Evolutionary conservation across 2,888 invertebrate species (phyloP).

Genomic region (Thymelicus lineola): DNA sequence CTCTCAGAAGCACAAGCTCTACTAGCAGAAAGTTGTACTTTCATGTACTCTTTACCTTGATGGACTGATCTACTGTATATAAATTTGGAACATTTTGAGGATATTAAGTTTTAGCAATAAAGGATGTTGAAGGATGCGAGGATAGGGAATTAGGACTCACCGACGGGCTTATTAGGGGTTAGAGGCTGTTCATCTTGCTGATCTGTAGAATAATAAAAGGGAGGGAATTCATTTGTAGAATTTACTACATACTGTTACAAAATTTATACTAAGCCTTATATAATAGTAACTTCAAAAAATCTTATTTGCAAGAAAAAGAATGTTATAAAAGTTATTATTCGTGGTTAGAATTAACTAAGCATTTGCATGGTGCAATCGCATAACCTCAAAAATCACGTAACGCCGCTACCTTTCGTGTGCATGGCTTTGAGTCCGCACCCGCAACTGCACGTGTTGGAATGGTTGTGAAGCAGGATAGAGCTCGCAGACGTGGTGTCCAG

Average conservation of each 20-base stretch:
- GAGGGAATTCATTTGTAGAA: too few relatives aligned
- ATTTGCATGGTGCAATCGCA: constrained; percentile 65
- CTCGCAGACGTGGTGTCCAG: constrained; percentile 62
- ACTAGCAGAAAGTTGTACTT: too few relatives aligned
- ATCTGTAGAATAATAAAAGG: constrained; percentile 51
- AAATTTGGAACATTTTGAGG: too few relatives aligned
- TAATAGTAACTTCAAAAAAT: too few relatives aligned
- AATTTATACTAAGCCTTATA: too few relatives aligned
- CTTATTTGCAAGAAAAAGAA: neutral
- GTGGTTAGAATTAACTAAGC: constrained; percentile 37
- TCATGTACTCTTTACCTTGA: too few relatives aligned
- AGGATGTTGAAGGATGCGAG: neutral
- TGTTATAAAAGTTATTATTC: too few relatives aligned
- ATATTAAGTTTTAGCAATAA: neutral
- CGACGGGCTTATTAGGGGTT: constrained; percentile 64
- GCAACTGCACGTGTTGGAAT: constrained; percentile 88
- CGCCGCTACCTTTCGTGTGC: constrained; percentile 88
- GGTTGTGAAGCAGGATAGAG: constrained; percentile 78
- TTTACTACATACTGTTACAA: too few relatives aligned
- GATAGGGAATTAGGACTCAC: constrained; percentile 62
- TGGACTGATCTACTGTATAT: too few relatives aligned
- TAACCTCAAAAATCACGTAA: constrained; percentile 47
- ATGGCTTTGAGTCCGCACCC: constrained; percentile 87
- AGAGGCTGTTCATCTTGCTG: constrained; percentile 55
- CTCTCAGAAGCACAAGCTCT: too few relatives aligned